Evolutionary conservation across 2,888 invertebrate genomes (phyloP), one percentile per base, ranked within the genome.

Genomic region (Leptopilina drosophilae): DNA sequence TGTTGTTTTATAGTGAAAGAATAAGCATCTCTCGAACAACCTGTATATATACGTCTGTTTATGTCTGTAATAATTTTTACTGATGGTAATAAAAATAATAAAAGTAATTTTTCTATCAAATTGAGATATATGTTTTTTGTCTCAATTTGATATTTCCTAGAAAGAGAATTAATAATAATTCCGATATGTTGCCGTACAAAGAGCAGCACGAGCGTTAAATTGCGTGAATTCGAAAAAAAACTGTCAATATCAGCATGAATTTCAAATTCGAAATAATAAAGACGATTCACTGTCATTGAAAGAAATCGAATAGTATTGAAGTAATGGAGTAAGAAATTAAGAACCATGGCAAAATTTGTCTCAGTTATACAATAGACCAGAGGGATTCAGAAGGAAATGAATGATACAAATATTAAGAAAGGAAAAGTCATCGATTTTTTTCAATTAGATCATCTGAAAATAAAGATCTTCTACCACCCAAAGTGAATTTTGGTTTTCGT

Each of bases 261-360:
- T 69, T 69, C 53, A 69, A 14, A 33, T 56, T 0, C 6, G 11
- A 49, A 12, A 11, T 67, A 77, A 80, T 67, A 75, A 53, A 76
- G 64, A 56, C 62, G 5, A 7, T 76, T 78, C 42, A 40, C 46
- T 78, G 69, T 79, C 56, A 64, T 56, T 77, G 33, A 73, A 40
- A 69, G 49, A 46, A 42, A 42, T 26, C 11, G 14, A 12, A 49
- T 49, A 64, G 76, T 12, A 73, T 75, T 56, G n/a, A 8, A 33
- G 53, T n/a, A 53, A 20, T 20, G 1, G 20, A 20, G 20, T 20
- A 20, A 20, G 7, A 26, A 33, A 33, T 73, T 56, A 73, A 53
- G 12, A 49, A 49, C 0, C 12, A 49, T 46, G 26, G 12, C 49
- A 53, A 26, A 26, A 69, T 69, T 6, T 49, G 20, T 8, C 20